A percentile compares a stretch with the other conserved stretches of the same genome.
Conservation (phyloP, 2,113 vertebrate genomes). For the Chionodraco myersi region DNA sequence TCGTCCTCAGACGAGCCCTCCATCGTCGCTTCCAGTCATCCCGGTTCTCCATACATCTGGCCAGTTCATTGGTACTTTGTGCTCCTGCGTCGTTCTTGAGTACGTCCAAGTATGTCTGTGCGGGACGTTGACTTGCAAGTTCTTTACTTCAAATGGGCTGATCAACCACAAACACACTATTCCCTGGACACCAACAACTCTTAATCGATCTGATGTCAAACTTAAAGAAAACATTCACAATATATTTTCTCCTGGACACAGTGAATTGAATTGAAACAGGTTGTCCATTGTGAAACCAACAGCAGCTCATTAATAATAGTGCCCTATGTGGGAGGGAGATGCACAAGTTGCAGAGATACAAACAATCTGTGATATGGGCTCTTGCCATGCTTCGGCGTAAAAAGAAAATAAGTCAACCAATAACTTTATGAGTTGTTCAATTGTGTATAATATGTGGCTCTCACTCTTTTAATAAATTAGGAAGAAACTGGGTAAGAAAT, state of each 20-base stretch:
- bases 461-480: background rate
- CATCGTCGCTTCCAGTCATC: no score
- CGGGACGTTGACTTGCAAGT: background rate
- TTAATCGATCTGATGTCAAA: background rate
- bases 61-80: no score
- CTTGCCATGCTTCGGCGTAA: background rate
- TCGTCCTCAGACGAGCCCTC: no score
- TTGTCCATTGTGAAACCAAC: background rate
- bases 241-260: background rate
- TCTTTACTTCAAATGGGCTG: background rate
- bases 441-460: background rate
- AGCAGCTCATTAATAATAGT: slow-evolving; percentile 30
- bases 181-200: background rate
- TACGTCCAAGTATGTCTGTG: no score
- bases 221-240: background rate
- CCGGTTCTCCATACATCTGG: no score
- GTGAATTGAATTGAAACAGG: background rate
- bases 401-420: background rate
- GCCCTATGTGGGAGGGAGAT: slow-evolving; percentile 17
- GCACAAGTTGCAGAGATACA: slow-evolving; percentile 2
- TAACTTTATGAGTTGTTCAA: background rate
- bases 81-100: no score
- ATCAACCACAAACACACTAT: background rate
- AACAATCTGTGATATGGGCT: slow-evolving; percentile 13
- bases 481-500: no score